Base-by-base conservation (phyloP, 2,797 vertebrate genomes). In the Poecilia velifera region DNA sequence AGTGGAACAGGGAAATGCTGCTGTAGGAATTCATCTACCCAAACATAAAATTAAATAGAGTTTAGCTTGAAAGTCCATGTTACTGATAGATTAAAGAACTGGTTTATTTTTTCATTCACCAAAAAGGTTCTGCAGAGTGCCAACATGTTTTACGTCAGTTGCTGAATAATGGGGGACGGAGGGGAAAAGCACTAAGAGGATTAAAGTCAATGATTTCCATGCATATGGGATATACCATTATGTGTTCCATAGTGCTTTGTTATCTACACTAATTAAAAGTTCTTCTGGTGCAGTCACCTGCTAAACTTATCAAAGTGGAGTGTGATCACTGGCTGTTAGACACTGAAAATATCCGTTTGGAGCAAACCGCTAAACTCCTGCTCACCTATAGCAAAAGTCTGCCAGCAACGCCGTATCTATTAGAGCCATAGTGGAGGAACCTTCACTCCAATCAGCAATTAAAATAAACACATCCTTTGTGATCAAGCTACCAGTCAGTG, bases 1-100 rank as follows among this genome's bases (percentile, higher is more conserved):
- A 83, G 64, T 57, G 14, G 45, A 84, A 76, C 5, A 77, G 78
- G 22, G 71, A 76, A 2, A 53, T n/a, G n/a, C 25, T 47, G 31
- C 55, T 68, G 31, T 66, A 55, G 39, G 34, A 49, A 62, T 68
- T 70, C 13, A 70, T 43, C 57, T 64, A 7, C 41, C 28, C 28
- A 28, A 25, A 75, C 20, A 64, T 8, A 68, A 25, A 74, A 76
- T 76, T 0, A 28, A 81, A 76, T n/a, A 66, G 73, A 73, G 45
- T 73, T 84, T 36, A 53, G 59, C 28, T 16, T 14, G 57, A 73
- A 86, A 74, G 12, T 22, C 39, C 6, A 28, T 68, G 36, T 39
- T 72, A 72, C 49, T 36, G 13, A 51, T 64, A 45, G 39, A 73
- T 79, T 66, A 12, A 6, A 64, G 9, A 18, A 73, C 46, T 25